A percentile compares a stretch with the other conserved stretches of the same genome.
Conservation (phyloP, 2,113 vertebrate species). For the Haliaeetus leucogaster region DNA sequence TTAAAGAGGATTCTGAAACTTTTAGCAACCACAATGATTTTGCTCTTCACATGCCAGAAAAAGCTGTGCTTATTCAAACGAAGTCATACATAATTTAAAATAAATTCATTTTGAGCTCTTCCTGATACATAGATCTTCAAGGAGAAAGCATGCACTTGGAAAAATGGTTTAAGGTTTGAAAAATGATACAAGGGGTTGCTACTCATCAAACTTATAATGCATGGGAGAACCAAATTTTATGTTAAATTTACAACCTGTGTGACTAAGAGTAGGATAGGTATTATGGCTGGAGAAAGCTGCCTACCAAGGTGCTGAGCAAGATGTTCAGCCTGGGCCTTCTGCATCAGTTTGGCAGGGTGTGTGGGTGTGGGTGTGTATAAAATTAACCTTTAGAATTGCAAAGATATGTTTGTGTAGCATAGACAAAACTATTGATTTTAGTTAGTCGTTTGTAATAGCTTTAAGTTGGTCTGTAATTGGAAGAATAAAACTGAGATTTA, state of each 20-base stretch:
- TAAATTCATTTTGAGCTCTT: background rate
- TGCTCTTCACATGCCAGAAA: background rate
- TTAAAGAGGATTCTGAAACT: constrained; percentile 24
- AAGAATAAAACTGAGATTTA: background rate
- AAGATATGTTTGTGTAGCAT: background rate
- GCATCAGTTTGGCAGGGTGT: background rate
- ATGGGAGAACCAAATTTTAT: background rate
- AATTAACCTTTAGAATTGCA: background rate
- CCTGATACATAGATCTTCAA: background rate
- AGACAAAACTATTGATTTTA: background rate
- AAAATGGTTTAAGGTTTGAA: background rate
- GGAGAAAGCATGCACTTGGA: background rate
- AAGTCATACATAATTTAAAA: background rate
- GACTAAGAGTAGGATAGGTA: background rate
- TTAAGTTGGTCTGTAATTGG: background rate
- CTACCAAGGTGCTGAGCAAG: background rate
- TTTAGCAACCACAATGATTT: background rate
- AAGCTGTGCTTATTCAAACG: background rate
- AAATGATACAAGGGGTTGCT: background rate
- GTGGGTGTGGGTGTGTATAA: background rate
- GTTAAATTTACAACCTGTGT: background rate
- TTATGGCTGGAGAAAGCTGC: background rate
- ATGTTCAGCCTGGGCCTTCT: background rate
- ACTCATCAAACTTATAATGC: background rate
- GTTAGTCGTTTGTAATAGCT: background rate